Percentiles rank a stretch among this genome's conserved stretches.
These are phyloP conservation scores for Dipodomys stephensi DNA, from an alignment of 2,113 vertebrate genomes.

Conservation along the genomic window DNA sequence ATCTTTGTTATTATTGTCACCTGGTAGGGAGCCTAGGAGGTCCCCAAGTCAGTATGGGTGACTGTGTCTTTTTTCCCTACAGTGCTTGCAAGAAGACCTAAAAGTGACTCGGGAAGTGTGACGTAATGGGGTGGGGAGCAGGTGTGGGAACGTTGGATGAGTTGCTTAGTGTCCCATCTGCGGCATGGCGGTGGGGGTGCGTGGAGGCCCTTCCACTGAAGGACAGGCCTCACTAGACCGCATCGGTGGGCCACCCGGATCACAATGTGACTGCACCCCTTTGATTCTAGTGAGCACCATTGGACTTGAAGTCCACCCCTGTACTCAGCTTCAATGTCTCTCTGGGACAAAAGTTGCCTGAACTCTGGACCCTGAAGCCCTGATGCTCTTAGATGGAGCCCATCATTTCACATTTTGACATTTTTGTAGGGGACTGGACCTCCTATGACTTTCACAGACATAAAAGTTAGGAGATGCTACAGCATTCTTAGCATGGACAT, in stretches of 20 bases:
- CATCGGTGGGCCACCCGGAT: background rate
- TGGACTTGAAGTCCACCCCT: background rate
- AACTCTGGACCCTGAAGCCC: background rate
- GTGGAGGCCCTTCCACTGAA: background rate
- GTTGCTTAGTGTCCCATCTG: background rate
- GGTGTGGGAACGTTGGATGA: background rate
- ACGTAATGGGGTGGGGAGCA: background rate
- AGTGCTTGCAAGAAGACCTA: no score
- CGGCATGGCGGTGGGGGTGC: no score
- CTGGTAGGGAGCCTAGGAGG: background rate
- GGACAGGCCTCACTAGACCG: background rate
- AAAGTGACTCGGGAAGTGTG: no score
- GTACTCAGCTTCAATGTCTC: background rate
- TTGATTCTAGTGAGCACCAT: background rate
- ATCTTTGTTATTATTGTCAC: background rate
- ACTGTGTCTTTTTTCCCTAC: background rate
- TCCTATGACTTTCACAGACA: background rate
- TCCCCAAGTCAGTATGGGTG: background rate
- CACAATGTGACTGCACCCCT: background rate
- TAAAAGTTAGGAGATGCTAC: background rate
- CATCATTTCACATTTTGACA: background rate
- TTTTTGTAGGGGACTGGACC: background rate
- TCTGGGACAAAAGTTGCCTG: background rate
- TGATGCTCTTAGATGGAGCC: background rate
- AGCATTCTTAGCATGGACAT: background rate